These are phyloP conservation scores for Phaedon cochleariae DNA, from an alignment of 2,888 invertebrate species.

Conservation along the genomic window DNA sequence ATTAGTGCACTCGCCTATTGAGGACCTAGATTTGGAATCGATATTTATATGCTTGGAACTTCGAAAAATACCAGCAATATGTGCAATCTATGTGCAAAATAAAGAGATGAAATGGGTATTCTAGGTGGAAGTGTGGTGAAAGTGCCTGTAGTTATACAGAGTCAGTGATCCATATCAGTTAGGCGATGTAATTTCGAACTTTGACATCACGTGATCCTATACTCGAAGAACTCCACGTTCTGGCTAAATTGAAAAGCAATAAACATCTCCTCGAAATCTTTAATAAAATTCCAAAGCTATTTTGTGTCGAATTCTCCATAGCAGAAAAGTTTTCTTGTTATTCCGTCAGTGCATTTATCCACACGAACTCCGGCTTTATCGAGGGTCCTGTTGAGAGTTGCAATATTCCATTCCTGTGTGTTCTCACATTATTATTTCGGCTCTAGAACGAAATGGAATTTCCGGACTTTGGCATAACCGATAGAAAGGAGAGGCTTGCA, in stretches of 20 bases:
- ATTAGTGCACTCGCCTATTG: no score
- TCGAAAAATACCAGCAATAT: no score
- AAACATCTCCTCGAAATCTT: slow-evolving; percentile 7
- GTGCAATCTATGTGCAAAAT: no score
- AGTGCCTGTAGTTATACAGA: no score
- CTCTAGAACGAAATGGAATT: background rate
- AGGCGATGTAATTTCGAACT: no score
- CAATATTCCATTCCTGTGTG: background rate
- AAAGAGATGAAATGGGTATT: no score
- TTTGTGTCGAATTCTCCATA: slow-evolving; percentile 9
- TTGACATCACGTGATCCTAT: background rate
- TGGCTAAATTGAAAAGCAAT: slow-evolving; percentile 11
- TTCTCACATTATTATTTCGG: background rate
- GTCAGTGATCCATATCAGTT: no score
- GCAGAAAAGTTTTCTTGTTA: slow-evolving; percentile 17
- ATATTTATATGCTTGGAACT: no score
- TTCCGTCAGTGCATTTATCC: slow-evolving; percentile 3
- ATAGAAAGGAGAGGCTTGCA: background rate
- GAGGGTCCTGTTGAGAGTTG: slow-evolving; percentile 7
- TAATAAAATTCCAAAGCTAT: slow-evolving; percentile 6
- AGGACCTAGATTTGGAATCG: no score
- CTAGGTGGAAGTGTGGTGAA: no score
- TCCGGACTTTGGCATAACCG: background rate
- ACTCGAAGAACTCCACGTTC: background rate
- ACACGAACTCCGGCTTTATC: slow-evolving; percentile 1